Evolutionary conservation across 2,113 vertebrate species (phyloP), one percentile per base, ranked within the genome.

Genomic region (Syrmaticus mikado): DNA sequence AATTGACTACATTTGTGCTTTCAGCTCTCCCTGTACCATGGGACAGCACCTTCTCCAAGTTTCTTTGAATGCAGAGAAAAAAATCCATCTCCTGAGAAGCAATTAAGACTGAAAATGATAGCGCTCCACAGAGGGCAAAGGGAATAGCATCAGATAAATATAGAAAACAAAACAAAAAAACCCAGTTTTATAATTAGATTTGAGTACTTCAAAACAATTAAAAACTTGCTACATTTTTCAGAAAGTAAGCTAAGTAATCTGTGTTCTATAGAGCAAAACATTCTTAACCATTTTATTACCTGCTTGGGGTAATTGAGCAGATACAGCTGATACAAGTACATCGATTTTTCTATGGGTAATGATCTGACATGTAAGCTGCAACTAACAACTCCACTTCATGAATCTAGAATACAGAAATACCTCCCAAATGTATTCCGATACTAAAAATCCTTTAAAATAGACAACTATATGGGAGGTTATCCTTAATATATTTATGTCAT

Each of bases 61-160:
- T 85, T 91, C 66, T 79, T 79, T 8, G 22, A 93, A 24, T 13
- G 30, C 70, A 90, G 55, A 67, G 24, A 73, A 67, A 65, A 85
- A 87, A 66, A 61, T 90, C 89, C 25, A 25, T 78, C 92, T 94
- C 89, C 28, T 66, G 66, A 95, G 95, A 80, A 84, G 78, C 70
- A 92, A 93, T 86, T 96, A 97, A 61, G 67, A 84, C 21, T n/a
- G 38, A 83, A 90, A 89, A 45, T 13, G 82, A 77, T 8, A 58
- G 32, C 36, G 11, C 46, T 88, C 50, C 48, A 75, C 64, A 82
- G 74, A 85, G 60, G 50, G 40, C 79, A 67, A 76, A 95, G 22
- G 72, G 58, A 93, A 36, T 41, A 82, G 52, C 58, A 73, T 22
- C 89, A 95, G 55, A 83, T 73, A 82, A 86, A 90, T 38, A 87